A percentile compares a stretch with the other conserved stretches of the same genome.
These are phyloP conservation scores for Menidia menidia DNA, from an alignment of 2,797 vertebrate species.

Conservation along the genomic window DNA sequence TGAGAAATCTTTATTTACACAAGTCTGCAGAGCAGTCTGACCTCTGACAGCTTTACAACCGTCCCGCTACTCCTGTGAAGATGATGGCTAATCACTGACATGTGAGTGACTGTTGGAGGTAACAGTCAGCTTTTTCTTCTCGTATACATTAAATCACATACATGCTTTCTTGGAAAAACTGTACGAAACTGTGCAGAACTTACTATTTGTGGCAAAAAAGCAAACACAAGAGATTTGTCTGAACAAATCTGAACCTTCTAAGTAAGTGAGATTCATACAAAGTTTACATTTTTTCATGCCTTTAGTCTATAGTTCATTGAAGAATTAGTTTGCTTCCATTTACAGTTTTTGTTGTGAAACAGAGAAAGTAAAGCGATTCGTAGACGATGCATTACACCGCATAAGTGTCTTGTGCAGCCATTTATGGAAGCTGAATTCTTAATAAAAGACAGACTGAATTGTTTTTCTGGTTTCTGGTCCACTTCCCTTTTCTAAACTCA, in stretches of 20 bases:
- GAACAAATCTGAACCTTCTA: too few species aligned
- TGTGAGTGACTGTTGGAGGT: not conserved
- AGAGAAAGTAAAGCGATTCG: not conserved
- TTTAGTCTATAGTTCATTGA: too few species aligned
- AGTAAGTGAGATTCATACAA: too few species aligned
- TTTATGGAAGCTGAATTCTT: not conserved
- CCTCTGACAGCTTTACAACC: not conserved
- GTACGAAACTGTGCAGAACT: too few species aligned
- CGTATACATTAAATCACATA: not conserved
- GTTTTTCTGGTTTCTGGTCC: constrained; percentile 1
- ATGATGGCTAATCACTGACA: not conserved
- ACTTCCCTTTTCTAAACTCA: constrained; percentile 36
- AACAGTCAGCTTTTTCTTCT: too few species aligned
- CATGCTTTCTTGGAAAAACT: not conserved
- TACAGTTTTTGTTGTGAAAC: not conserved
- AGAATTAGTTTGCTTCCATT: not conserved
- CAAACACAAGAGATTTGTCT: too few species aligned
- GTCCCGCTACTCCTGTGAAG: not conserved
- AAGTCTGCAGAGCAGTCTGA: constrained; percentile 12
- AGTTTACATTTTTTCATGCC: too few species aligned
- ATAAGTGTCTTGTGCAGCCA: not conserved
- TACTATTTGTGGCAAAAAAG: too few species aligned
- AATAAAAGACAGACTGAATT: constrained; percentile 1
- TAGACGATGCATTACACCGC: not conserved
- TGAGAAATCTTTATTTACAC: constrained; percentile 25